phyloP scores from a whole-genome alignment of 2,888 invertebrate genomes.

The Cryptocheilus praepositus region DNA sequence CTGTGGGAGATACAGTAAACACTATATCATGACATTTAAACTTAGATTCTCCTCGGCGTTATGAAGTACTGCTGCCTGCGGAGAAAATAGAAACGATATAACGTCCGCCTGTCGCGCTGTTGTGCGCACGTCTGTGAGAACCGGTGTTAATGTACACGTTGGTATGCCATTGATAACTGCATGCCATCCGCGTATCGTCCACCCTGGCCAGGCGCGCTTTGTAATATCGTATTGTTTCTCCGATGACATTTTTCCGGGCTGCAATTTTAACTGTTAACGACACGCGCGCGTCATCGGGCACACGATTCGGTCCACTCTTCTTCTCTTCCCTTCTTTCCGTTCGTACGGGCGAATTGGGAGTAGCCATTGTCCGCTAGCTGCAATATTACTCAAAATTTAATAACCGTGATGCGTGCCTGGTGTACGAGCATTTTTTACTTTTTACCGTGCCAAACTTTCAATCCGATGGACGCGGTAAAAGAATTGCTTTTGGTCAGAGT shows the following conservation, averaged over 20 bases:
- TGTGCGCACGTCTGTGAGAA: conserved; percentile 37
- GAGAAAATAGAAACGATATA: conserved; percentile 53
- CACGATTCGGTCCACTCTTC: not conserved
- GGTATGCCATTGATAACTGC: conserved; percentile 63
- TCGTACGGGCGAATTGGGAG: no score
- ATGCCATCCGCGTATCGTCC: not conserved
- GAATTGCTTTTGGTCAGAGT: no score
- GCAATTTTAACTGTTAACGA: not conserved
- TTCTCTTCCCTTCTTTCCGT: no score
- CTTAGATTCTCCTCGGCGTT: conserved; percentile 35
- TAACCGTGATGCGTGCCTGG: no score
- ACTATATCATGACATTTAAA: conserved; percentile 28
- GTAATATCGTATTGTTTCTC: not conserved
- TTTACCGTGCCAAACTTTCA: no score
- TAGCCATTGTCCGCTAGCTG: no score
- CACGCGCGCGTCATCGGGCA: not conserved
- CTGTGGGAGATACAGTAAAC: no score
- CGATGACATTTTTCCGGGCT: not conserved
- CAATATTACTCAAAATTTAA: no score
- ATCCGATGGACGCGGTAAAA: no score
- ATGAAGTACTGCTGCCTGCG: conserved; percentile 25
- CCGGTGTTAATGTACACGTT: conserved; percentile 45
- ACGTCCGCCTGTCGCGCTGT: conserved; percentile 1
- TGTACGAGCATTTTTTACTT: no score
- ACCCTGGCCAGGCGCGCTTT: not conserved